Base-by-base conservation (phyloP, 2,113 vertebrate genomes). In the Microtus montanus region DNA sequence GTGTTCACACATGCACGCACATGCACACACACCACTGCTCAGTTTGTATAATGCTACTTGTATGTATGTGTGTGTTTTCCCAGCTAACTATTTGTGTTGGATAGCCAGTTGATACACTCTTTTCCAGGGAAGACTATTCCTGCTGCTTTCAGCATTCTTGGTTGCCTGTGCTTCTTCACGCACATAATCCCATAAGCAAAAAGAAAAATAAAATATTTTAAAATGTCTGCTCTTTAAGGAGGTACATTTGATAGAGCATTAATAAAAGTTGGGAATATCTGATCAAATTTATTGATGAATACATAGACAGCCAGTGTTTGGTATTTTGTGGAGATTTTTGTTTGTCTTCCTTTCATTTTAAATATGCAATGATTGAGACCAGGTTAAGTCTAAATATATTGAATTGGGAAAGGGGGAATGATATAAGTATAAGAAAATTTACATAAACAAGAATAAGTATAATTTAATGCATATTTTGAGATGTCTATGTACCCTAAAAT, bases 201-300 rank as follows among this genome's bases (percentile, higher is more conserved):
- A 38, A n/a, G n/a, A 83, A 83, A 82, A 83, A 20, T 83, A 61
- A 83, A 83, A 61, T 41, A 35, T 26, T 61, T 9, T 28, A 33
- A 47, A 64, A 63, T n/a, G 26, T 64, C 19, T 47, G 11, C 89
- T 12, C 87, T 96, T 77, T 87, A 77, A 84, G 28, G 58, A 91
- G 71, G 68, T 33, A 20, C 24, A 89, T 87, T 93, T 93, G 94
- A 79, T 94, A 54, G 28, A 91, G 64, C 38, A 87, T 91, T 91
- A 90, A 88, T 95, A 95, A 87, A 96, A 94, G 92, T 90, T 52
- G 68, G 5, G 54, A 79, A 26, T 68, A 9, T 85, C 28, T 19
- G 5, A 64, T 95, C 54, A 78, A 38, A 26, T 85, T 93, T 94
- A 91, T 54, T 94, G 54, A 74, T 92, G 44, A 88, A 30, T 90